Percentiles rank a stretch among this genome's conserved stretches.
These are phyloP conservation scores for Lepidonotus clava DNA, from an alignment of 2,888 invertebrate genomes.

Conservation along the genomic window DNA sequence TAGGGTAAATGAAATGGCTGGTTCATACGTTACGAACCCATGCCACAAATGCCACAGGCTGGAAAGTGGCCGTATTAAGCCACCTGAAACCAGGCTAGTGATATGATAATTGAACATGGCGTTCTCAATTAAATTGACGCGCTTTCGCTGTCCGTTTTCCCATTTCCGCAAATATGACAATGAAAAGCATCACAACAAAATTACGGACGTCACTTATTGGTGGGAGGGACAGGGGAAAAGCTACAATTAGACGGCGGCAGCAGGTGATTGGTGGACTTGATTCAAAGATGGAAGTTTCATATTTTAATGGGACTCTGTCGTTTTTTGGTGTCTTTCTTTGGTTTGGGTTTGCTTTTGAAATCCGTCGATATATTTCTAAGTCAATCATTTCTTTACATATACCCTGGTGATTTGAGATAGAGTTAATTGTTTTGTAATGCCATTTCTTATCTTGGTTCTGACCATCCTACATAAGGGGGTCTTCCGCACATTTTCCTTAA, in stretches of 20 bases:
- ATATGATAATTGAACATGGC: constrained; percentile 30
- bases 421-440: too few relatives aligned
- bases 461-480: too few relatives aligned
- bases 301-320: too few relatives aligned
- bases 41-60: background rate
- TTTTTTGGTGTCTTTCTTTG: too few relatives aligned
- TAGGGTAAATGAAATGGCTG: background rate
- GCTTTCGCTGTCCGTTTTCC: constrained; percentile 5
- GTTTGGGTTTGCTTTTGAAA: too few relatives aligned
- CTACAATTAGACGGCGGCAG: background rate
- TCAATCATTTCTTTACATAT: too few relatives aligned
- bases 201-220: background rate
- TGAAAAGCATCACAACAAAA: constrained; percentile 30
- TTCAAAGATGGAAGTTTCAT: too few relatives aligned
- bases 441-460: too few relatives aligned
- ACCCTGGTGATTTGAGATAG: too few relatives aligned
- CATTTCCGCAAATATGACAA: constrained; percentile 14
- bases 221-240: background rate
- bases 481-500: too few relatives aligned
- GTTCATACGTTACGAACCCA: background rate
- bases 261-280: background rate
- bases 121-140: constrained; percentile 2
- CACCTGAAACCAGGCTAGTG: background rate
- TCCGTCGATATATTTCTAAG: too few relatives aligned
- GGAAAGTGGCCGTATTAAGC: background rate